Evolutionary conservation across 2,888 invertebrate genomes (phyloP).

Genomic region (Alviniconcha strummeri): DNA sequence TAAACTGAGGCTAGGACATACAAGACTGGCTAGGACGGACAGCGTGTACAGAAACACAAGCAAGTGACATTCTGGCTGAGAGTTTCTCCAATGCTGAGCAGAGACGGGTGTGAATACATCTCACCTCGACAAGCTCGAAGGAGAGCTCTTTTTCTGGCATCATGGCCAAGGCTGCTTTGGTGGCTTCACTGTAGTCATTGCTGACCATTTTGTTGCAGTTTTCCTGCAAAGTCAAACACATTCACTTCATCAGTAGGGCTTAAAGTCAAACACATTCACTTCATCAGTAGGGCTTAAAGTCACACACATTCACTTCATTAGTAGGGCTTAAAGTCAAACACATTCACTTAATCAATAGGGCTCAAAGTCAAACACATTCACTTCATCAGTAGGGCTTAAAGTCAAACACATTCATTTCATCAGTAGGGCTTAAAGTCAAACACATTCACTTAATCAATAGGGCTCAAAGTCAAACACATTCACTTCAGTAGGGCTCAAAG

Average conservation of each 20-base stretch:
- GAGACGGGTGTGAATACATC: neutral
- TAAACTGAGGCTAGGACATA: too few species aligned
- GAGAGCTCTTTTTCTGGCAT: conserved; percentile 93
- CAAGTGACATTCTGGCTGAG: too few species aligned
- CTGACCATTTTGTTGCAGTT: conserved; percentile 80
- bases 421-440: neutral
- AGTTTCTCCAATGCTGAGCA: too few species aligned
- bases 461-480: too few species aligned
- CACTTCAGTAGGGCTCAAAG: too few species aligned
- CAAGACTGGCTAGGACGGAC: too few species aligned
- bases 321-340: too few species aligned
- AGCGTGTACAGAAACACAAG: too few species aligned
- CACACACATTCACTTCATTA: neutral
- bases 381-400: too few species aligned
- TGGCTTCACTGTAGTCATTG: conserved; percentile 75
- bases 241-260: neutral
- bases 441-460: neutral
- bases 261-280: neutral
- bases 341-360: too few species aligned
- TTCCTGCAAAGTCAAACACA: conserved; percentile 56
- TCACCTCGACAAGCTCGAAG: conserved; percentile 90
- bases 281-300: too few species aligned
- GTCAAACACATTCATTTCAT: too few species aligned
- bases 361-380: neutral
- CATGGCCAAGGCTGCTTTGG: conserved; percentile 82